Percentiles rank a stretch among this genome's conserved stretches.
Evolutionary conservation across 2,888 invertebrate species (phyloP).

Genomic region (Cerastis leucographa): DNA sequence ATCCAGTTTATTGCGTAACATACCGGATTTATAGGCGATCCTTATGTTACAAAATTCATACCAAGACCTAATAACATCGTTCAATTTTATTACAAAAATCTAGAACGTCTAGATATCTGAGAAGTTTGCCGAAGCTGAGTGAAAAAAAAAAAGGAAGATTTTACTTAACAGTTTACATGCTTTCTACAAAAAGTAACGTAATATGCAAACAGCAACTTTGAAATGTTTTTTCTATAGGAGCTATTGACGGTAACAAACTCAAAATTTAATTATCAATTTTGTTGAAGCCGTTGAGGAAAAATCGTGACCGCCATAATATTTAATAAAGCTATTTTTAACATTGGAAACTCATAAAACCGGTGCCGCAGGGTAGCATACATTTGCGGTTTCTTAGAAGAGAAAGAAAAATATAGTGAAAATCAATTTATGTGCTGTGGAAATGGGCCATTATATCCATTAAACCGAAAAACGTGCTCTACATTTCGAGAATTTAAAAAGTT

Average conservation of each 20-base stretch:
- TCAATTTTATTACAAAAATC: slow-evolving; percentile 20
- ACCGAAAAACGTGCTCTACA: background rate
- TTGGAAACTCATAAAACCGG: background rate
- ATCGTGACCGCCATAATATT: slow-evolving; percentile 45
- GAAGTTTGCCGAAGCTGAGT: background rate
- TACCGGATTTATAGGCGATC: slow-evolving; percentile 38
- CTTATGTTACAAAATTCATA: slow-evolving; percentile 43
- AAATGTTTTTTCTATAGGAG: slow-evolving; percentile 18
- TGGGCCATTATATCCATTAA: background rate
- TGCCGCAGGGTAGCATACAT: background rate
- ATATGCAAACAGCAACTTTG: slow-evolving; percentile 17
- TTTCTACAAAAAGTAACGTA: slow-evolving; percentile 37
- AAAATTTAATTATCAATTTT: slow-evolving; percentile 42
- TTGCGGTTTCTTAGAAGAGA: slow-evolving; percentile 1
- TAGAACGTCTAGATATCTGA: slow-evolving; percentile 21
- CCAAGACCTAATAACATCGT: slow-evolving; percentile 19
- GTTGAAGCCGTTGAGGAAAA: slow-evolving; percentile 32
- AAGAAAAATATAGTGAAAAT: background rate
- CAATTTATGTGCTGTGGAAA: background rate
- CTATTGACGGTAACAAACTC: slow-evolving; percentile 19
- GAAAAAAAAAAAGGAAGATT: slow-evolving; percentile 12
- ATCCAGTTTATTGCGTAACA: slow-evolving; percentile 31
- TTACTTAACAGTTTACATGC: slow-evolving; percentile 26
- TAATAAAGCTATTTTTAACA: slow-evolving; percentile 36
- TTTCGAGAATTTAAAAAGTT: background rate